A percentile compares a stretch with the other conserved stretches of the same genome.
phyloP scores from a whole-genome alignment of 2,113 vertebrate genomes.

The Anguilla rostrata region DNA sequence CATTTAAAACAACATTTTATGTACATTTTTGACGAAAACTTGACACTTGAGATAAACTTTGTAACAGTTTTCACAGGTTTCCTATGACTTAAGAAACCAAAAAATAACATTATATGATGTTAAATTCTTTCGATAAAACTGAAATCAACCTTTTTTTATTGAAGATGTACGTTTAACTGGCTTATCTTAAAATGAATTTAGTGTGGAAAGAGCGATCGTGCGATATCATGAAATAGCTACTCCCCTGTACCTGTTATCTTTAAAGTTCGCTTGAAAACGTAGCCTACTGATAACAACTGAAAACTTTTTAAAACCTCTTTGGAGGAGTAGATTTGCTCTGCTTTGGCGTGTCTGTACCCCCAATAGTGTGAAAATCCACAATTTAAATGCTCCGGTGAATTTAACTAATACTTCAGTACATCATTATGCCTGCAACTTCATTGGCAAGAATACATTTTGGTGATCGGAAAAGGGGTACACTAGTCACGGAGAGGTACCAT shows the following conservation, averaged over 20 bases:
- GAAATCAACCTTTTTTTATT: background rate
- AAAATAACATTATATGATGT: background rate
- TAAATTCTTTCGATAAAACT: background rate
- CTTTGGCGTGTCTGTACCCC: background rate
- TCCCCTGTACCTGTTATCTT: background rate
- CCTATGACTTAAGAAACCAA: background rate
- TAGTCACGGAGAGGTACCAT: background rate
- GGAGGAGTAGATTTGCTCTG: background rate
- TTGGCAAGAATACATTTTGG: background rate
- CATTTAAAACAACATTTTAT: background rate
- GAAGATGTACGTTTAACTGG: background rate
- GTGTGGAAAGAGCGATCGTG: background rate
- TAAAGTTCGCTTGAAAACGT: background rate
- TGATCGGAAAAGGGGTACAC: background rate
- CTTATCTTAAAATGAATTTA: background rate
- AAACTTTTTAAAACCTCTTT: background rate
- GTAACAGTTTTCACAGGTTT: conserved; percentile 10
- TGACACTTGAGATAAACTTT: conserved; percentile 3
- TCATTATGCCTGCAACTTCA: background rate
- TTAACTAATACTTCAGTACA: background rate
- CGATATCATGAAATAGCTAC: background rate
- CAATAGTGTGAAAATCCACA: background rate
- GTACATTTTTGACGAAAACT: background rate
- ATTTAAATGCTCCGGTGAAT: background rate
- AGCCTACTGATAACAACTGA: background rate